A percentile compares a stretch with the other conserved stretches of the same genome.
These are phyloP conservation scores for Cecidostiba fungosa DNA, from an alignment of 2,888 invertebrate genomes.

Conservation along the genomic window DNA sequence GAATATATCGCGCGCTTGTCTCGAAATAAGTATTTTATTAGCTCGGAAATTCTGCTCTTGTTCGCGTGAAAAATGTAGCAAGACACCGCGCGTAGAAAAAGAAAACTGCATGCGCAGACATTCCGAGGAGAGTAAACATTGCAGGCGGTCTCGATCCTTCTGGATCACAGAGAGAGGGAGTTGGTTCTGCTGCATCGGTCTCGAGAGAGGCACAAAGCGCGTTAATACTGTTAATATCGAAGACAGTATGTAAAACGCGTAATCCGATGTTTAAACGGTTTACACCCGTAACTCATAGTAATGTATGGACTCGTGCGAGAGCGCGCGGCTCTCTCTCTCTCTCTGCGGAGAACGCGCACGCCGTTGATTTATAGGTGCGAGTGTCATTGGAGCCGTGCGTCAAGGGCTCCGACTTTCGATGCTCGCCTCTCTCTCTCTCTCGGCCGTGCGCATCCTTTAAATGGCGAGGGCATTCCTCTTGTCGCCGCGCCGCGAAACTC, in stretches of 20 bases:
- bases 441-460: conserved; percentile 27
- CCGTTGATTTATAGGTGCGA: conserved; percentile 77
- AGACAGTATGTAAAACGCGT: conserved; percentile 78
- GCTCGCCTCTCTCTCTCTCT: neutral
- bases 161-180: too few relatives aligned
- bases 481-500: conserved; percentile 21
- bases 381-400: conserved; percentile 78
- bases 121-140: neutral
- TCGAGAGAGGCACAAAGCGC: conserved; percentile 28
- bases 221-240: conserved; percentile 76
- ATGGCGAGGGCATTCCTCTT: conserved; percentile 26
- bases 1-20: neutral
- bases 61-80: neutral
- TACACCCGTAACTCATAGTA: conserved; percentile 79
- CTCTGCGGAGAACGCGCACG: conserved; percentile 70
- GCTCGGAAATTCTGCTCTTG: neutral
- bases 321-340: too few relatives aligned
- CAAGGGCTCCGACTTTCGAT: conserved; percentile 66
- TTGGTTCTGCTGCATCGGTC: neutral
- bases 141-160: neutral
- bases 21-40: neutral
- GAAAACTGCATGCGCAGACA: neutral
- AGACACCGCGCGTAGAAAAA: too few relatives aligned
- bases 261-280: conserved; percentile 79
- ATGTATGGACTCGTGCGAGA: conserved; percentile 75